phyloP scores from a whole-genome alignment of 2,797 vertebrate species.

The Melanotaenia boesemani region DNA sequence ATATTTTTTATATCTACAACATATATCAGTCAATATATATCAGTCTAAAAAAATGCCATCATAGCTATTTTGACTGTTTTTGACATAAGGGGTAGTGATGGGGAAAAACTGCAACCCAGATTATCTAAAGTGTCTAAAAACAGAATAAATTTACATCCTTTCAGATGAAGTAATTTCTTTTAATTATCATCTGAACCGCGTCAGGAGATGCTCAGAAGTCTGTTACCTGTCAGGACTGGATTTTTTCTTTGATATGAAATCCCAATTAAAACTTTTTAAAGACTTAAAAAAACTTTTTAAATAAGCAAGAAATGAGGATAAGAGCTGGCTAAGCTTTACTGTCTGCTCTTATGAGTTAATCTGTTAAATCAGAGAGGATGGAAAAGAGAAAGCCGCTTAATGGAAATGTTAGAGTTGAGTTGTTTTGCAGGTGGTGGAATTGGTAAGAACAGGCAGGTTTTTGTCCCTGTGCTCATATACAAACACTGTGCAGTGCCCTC shows the following conservation, averaged over 20 bases:
- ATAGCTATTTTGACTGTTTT: background rate
- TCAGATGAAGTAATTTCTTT: slow-evolving; percentile 8
- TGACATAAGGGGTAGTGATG: background rate
- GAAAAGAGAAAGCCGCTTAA: background rate
- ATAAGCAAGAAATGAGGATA: background rate
- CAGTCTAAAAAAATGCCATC: background rate
- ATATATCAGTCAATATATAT: background rate
- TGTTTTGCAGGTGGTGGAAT: slow-evolving; percentile 30
- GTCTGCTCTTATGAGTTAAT: background rate
- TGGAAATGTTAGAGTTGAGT: slow-evolving; percentile 16
- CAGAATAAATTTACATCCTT: background rate
- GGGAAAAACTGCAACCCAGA: slow-evolving; percentile 1
- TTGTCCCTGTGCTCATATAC: slow-evolving; percentile 22
- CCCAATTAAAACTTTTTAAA: slow-evolving; percentile 16
- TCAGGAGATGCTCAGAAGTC: background rate
- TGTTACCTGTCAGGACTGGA: background rate
- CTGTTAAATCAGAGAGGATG: background rate
- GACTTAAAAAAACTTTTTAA: slow-evolving; percentile 4
- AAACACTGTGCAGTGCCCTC: slow-evolving; percentile 21
- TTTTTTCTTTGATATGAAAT: slow-evolving; percentile 4
- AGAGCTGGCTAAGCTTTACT: background rate
- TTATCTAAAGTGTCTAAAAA: background rate
- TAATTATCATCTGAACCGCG: slow-evolving; percentile 6
- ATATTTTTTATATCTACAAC: no score
- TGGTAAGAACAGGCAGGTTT: slow-evolving; percentile 21